Evolutionary conservation across 2,113 vertebrate species (phyloP).

Genomic region (Dolichotis patagonum): DNA sequence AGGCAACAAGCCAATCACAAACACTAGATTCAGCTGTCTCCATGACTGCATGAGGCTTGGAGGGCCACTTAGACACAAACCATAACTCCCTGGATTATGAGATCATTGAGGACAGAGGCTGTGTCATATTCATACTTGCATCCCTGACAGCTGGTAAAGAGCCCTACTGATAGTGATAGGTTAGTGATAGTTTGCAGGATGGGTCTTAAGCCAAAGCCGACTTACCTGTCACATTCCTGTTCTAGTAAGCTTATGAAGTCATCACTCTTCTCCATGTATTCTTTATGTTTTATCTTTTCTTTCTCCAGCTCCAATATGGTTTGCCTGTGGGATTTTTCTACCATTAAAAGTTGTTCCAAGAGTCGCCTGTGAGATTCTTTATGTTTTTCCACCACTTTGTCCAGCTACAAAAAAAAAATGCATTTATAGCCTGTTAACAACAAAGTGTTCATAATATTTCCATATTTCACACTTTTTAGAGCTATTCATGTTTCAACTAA

Average conservation of each 20-base stretch:
- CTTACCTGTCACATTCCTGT: constrained; percentile 95
- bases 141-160: not conserved
- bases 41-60: no score
- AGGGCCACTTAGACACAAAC: no score
- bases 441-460: not conserved
- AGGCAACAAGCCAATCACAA: no score
- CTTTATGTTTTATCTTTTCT: constrained; percentile 90
- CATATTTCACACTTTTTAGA: constrained; percentile 34
- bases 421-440: constrained; percentile 67
- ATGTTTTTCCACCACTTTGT: constrained; percentile 89
- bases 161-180: not conserved
- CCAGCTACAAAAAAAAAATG: constrained; percentile 87
- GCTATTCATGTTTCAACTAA: constrained; percentile 44
- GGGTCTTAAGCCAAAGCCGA: not conserved
- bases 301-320: constrained; percentile 89
- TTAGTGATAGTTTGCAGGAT: constrained; percentile 17
- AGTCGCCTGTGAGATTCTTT: constrained; percentile 88
- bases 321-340: constrained; percentile 89
- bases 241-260: constrained; percentile 90
- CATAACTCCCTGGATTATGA: not conserved
- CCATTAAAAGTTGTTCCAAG: constrained; percentile 90
- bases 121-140: not conserved
- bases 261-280: constrained; percentile 90
- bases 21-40: no score
- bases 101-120: constrained; percentile 30